These are phyloP conservation scores for Phoenicopterus ruber DNA, from an alignment of 2,113 vertebrate species.

Conservation along the genomic window DNA sequence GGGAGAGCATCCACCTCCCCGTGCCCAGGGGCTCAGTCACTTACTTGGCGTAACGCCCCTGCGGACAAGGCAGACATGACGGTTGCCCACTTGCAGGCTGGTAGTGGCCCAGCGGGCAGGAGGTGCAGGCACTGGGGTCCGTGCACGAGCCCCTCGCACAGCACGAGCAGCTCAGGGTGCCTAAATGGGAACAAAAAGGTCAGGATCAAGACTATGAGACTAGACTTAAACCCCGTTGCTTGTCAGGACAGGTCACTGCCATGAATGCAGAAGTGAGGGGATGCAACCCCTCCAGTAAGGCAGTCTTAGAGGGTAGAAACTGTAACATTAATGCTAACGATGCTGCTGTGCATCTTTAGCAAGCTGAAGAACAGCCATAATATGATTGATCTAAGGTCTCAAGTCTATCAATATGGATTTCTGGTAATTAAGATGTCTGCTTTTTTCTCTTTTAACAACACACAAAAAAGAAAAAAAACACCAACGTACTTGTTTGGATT, in stretches of 20 bases:
- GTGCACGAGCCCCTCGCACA: slow-evolving; percentile 74
- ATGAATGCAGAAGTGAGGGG: neutral
- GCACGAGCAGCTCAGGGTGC: slow-evolving; percentile 76
- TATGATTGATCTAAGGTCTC: neutral
- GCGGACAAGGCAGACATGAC: slow-evolving; percentile 77
- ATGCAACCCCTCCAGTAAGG: neutral
- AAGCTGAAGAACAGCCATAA: neutral
- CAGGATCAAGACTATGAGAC: neutral
- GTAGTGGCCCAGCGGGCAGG: slow-evolving; percentile 76
- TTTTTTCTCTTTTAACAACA: neutral
- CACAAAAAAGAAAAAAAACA: neutral
- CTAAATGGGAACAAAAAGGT: slow-evolving; percentile 37
- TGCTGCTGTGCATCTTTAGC: neutral
- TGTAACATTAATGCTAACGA: neutral
- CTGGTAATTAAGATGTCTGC: neutral
- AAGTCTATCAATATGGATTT: neutral
- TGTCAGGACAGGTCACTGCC: neutral
- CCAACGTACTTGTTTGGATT: neutral
- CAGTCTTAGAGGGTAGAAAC: neutral
- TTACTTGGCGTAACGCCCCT: slow-evolving; percentile 80
- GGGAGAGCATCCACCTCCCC: neutral
- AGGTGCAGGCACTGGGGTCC: slow-evolving; percentile 69
- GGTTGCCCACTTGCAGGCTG: slow-evolving; percentile 76
- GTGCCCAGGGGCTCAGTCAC: neutral
- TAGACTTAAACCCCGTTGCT: neutral